phyloP scores from a whole-genome alignment of 2,113 vertebrate genomes.

The Colistium nudipinnis region DNA sequence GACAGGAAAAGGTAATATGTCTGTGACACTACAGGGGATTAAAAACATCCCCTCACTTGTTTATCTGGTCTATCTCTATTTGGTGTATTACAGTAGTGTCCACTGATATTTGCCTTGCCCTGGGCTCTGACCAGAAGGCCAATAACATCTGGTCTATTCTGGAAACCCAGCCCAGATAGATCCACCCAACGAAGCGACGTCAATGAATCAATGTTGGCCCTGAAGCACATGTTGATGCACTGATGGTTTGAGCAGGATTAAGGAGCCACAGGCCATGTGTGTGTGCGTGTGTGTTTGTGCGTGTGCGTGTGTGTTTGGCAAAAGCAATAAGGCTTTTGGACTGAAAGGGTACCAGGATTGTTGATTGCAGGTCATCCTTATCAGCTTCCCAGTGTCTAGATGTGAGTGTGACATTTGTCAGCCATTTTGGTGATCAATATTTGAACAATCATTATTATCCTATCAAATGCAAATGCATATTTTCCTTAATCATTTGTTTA shows the following conservation, averaged over 20 bases:
- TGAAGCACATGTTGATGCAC: constrained; percentile 51
- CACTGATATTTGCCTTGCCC: constrained; percentile 48
- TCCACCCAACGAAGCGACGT: constrained; percentile 24
- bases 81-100: constrained; percentile 44
- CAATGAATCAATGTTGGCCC: constrained; percentile 64
- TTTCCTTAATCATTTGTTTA: background rate
- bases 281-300: constrained; percentile 1
- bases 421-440: background rate
- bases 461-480: background rate
- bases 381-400: constrained; percentile 22
- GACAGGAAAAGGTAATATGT: constrained; percentile 42
- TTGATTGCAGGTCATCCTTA: constrained; percentile 53
- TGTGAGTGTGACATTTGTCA: constrained; percentile 8
- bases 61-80: constrained; percentile 51
- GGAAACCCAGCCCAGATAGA: constrained; percentile 40
- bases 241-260: constrained; percentile 65
- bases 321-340: constrained; percentile 1
- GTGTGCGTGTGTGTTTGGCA: background rate
- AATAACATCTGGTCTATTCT: constrained; percentile 46
- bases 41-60: constrained; percentile 37
- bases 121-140: constrained; percentile 29
- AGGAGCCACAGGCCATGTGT: constrained; percentile 69
- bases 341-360: constrained; percentile 38
- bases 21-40: constrained; percentile 39
- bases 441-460: background rate